These are phyloP conservation scores for Theretra japonica DNA, from an alignment of 2,888 invertebrate genomes.

Conservation along the genomic window DNA sequence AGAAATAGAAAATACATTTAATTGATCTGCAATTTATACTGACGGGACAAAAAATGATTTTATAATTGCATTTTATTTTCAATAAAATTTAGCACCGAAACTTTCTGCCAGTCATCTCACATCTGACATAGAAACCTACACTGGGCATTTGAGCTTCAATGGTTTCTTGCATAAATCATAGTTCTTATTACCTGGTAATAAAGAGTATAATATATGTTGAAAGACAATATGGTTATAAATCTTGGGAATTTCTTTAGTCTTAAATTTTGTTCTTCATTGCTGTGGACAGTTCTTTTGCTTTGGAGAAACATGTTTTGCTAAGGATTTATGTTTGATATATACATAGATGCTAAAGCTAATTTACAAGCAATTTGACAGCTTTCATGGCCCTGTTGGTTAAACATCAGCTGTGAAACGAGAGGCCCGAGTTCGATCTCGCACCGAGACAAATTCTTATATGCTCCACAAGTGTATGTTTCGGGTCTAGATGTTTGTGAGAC, in stretches of 20 bases:
- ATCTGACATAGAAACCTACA: constrained; percentile 13
- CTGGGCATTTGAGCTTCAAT: not conserved
- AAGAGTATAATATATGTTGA: not conserved
- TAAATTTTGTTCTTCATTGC: not conserved
- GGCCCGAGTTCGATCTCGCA: too few species aligned
- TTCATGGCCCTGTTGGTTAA: too few species aligned
- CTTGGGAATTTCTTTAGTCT: not conserved
- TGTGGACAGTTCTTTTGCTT: not conserved
- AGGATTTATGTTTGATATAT: too few species aligned
- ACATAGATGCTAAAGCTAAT: too few species aligned
- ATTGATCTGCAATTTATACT: not conserved
- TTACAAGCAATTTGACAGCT: too few species aligned
- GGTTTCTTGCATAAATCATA: constrained; percentile 1
- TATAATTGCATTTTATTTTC: constrained; percentile 5
- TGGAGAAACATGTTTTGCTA: not conserved
- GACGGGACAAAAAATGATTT: not conserved
- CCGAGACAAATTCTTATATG: too few species aligned
- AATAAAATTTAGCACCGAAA: constrained; percentile 2
- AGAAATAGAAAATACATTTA: not conserved
- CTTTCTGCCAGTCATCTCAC: constrained; percentile 7
- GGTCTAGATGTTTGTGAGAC: too few species aligned
- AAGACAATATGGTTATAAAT: constrained; percentile 16
- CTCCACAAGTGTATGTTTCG: too few species aligned
- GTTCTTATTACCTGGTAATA: not conserved
- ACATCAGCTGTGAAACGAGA: too few species aligned